Evolutionary conservation across 2,888 invertebrate species (phyloP).

Genomic region (Dolichomitus sp.): DNA sequence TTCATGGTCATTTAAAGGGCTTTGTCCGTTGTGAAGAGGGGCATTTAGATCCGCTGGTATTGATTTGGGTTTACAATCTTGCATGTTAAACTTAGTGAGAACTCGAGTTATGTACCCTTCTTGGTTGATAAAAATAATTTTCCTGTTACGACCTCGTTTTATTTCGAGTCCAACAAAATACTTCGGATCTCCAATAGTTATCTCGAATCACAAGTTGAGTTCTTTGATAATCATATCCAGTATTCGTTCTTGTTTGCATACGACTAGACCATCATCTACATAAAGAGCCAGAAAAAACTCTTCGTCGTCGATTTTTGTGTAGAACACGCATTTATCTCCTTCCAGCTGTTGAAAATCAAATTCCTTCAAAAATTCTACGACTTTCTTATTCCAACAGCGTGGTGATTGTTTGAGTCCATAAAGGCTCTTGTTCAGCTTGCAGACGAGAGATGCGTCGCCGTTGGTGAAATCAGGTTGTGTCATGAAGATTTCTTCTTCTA

Average conservation of each 20-base stretch:
- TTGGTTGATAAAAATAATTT: slow-evolving; percentile 53
- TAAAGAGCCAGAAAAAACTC: slow-evolving; percentile 4
- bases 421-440: no score
- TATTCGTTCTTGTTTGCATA: slow-evolving; percentile 37
- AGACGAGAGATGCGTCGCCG: no score
- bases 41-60: no score
- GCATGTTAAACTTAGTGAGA: slow-evolving; percentile 63
- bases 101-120: slow-evolving; percentile 48
- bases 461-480: no score
- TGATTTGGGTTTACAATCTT: slow-evolving; percentile 47
- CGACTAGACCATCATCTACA: slow-evolving; percentile 61
- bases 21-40: slow-evolving; percentile 41
- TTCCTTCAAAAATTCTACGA: slow-evolving; percentile 20
- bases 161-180: slow-evolving; percentile 64
- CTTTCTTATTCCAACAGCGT: slow-evolving; percentile 49
- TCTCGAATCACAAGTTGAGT: slow-evolving; percentile 48
- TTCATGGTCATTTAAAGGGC: slow-evolving; percentile 5
- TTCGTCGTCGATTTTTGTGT: background rate
- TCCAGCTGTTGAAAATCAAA: slow-evolving; percentile 36
- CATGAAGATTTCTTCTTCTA: no score
- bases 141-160: slow-evolving; percentile 20
- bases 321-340: slow-evolving; percentile 48
- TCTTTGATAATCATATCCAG: slow-evolving; percentile 45
- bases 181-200: slow-evolving; percentile 46
- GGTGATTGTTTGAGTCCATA: no score